phyloP scores from a whole-genome alignment of 2,797 vertebrate genomes.

The Phataginus tricuspis region DNA sequence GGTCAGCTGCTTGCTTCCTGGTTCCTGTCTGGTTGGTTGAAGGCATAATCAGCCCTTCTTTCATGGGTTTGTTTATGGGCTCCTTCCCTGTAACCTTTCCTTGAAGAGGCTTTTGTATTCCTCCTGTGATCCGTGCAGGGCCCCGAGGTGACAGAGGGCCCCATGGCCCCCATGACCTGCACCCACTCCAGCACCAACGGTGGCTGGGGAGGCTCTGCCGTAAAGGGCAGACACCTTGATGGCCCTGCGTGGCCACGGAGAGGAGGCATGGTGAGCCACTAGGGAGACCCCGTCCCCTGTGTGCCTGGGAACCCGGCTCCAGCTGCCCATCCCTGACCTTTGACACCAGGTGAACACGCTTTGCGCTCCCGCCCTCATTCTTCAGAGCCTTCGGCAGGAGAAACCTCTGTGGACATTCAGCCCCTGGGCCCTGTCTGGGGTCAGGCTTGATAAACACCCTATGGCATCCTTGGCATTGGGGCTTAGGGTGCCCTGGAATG shows the following conservation, averaged over 20 bases:
- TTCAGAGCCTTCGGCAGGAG: fast-evolving
- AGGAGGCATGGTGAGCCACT: fast-evolving
- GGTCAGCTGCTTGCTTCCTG: constrained; percentile 50
- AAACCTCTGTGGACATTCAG: fast-evolving
- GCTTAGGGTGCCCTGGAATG: too few relatives aligned
- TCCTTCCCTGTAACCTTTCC: neutral
- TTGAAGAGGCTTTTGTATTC: constrained; percentile 67
- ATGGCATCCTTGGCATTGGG: neutral
- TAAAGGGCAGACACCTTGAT: neutral
- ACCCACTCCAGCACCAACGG: neutral
- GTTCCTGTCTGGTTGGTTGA: neutral
- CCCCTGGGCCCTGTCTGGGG: neutral
- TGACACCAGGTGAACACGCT: fast-evolving
- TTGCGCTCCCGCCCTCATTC: neutral
- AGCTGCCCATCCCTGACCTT: neutral
- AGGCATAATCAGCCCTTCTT: neutral
- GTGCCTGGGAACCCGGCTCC: fast-evolving
- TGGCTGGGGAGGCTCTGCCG: neutral
- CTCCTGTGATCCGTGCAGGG: constrained; percentile 54
- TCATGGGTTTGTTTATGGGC: neutral
- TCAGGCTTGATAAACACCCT: fast-evolving
- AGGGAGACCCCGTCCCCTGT: fast-evolving
- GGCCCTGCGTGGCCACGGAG: fast-evolving
- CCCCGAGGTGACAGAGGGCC: neutral
- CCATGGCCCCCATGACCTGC: neutral